Evolutionary conservation across 2,113 vertebrate species (phyloP).

Genomic region (Catharus fuscescens): DNA sequence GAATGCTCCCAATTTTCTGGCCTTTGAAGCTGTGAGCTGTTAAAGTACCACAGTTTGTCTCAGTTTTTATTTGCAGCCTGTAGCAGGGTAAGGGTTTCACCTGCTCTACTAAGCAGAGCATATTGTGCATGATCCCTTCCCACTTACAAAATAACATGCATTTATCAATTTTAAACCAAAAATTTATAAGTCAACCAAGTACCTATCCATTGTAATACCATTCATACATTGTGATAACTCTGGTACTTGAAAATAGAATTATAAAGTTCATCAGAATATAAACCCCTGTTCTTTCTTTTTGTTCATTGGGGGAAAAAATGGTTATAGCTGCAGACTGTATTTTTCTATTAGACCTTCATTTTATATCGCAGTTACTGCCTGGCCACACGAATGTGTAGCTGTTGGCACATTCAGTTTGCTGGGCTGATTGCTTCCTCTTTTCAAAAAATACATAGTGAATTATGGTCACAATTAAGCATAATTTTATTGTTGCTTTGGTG

Average conservation of each 20-base stretch:
- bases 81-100: not conserved
- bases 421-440: not conserved
- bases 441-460: not conserved
- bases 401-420: not conserved
- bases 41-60: not conserved
- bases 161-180: not conserved
- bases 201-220: not conserved
- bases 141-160: not conserved
- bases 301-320: not conserved
- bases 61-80: not conserved
- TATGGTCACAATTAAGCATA: not conserved
- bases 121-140: not conserved
- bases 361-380: not conserved
- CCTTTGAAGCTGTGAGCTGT: conserved; percentile 10
- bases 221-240: not conserved
- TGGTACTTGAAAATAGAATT: not conserved
- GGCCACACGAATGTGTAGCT: not conserved
- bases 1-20: conserved; percentile 1
- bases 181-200: fast-evolving
- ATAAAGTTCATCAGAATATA: not conserved
- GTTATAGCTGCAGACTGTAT: not conserved
- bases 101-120: not conserved
- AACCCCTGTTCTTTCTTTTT: not conserved
- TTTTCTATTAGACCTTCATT: not conserved
- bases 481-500: not conserved